Percentiles rank a stretch among this genome's conserved stretches.
phyloP scores from a whole-genome alignment of 1,140 invertebrate species.

The Orchesella cincta region DNA sequence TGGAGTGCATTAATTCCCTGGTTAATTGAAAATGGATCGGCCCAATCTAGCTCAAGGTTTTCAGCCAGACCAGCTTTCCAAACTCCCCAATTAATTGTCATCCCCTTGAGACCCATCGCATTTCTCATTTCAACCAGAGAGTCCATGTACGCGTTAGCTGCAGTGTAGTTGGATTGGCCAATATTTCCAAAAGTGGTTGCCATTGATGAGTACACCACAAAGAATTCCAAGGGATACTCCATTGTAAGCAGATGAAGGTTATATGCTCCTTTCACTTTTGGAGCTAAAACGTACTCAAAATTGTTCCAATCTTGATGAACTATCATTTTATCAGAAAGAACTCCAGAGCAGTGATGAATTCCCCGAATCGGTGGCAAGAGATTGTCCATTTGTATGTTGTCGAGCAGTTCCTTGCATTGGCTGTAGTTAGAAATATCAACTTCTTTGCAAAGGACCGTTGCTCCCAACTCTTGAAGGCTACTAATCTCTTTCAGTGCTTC shows the following conservation, averaged over 20 bases:
- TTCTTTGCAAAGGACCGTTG: not conserved
- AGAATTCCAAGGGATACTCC: not conserved
- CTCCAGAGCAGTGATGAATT: not conserved
- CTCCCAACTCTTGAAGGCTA: not conserved
- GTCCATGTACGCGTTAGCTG: not conserved
- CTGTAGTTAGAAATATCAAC: not conserved
- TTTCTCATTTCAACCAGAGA: not conserved
- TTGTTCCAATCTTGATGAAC: not conserved
- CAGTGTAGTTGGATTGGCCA: not conserved
- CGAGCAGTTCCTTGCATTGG: not conserved
- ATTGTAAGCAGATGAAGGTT: not conserved
- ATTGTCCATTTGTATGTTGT: not conserved
- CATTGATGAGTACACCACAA: conserved; percentile 15
- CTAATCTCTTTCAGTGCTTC: not conserved
- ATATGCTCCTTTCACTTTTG: not conserved
- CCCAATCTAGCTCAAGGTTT: not conserved
- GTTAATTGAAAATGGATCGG: not conserved
- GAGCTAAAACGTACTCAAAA: not conserved
- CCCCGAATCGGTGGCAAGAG: not conserved
- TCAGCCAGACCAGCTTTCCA: conserved; percentile 1
- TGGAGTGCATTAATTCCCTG: not conserved
- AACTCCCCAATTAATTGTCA: not conserved
- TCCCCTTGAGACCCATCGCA: not conserved
- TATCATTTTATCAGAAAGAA: not conserved
- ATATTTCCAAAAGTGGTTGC: not conserved